Conservation (phyloP, 2,888 invertebrate genomes). For the Cephalotes varians region DNA sequence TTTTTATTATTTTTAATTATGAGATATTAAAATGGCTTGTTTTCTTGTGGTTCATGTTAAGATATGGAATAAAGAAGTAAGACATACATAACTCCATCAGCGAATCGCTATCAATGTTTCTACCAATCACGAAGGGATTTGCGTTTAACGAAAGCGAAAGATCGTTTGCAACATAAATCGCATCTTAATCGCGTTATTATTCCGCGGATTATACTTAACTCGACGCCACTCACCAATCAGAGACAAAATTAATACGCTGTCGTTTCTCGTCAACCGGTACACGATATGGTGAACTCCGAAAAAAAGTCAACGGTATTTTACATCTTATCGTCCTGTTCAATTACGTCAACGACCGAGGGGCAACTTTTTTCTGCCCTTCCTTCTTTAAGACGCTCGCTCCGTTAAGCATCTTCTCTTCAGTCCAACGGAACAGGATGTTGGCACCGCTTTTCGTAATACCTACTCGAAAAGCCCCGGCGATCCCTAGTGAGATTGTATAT, state of each 20-base stretch:
- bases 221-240: conserved; percentile 6
- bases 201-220: conserved; percentile 12
- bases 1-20: neutral
- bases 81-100: neutral
- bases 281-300: neutral
- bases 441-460: conserved; percentile 70
- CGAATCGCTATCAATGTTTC: neutral
- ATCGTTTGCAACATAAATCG: neutral
- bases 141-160: neutral
- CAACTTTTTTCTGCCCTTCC: neutral
- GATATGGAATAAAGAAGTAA: neutral
- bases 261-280: conserved; percentile 21
- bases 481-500: conserved; percentile 71
- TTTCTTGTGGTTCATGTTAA: neutral
- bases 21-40: neutral
- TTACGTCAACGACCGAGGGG: conserved; percentile 16
- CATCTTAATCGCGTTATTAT: conserved; percentile 9
- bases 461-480: conserved; percentile 65
- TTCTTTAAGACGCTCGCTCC: conserved; percentile 14
- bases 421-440: conserved; percentile 45
- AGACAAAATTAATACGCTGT: conserved; percentile 27
- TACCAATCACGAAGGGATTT: neutral
- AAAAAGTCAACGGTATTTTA: neutral
- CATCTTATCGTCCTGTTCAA: conserved; percentile 21
- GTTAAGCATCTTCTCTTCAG: conserved; percentile 41